phyloP scores from a whole-genome alignment of 2,888 invertebrate genomes.

The Acronicta alni region DNA sequence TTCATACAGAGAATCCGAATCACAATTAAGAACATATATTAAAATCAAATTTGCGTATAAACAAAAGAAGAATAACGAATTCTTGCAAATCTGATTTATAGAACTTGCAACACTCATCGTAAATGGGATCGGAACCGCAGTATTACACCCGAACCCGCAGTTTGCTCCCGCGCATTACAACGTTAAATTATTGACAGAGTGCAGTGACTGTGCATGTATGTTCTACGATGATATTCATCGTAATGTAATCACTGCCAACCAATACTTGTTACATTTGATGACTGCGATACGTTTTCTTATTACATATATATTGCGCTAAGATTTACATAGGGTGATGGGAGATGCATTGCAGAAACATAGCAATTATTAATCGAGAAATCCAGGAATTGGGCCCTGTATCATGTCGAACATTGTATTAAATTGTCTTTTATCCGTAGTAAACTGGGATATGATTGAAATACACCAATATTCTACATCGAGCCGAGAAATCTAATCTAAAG shows the following conservation, averaged over 20 bases:
- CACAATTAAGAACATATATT: no score
- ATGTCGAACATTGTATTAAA: no score
- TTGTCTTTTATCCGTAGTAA: no score
- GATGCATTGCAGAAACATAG: not conserved
- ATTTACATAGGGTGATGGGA: constrained; percentile 21
- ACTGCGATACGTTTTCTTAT: constrained; percentile 61
- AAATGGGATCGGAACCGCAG: constrained; percentile 57
- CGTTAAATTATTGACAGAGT: constrained; percentile 67
- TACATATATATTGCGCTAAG: constrained; percentile 17
- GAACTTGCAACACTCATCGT: constrained; percentile 45
- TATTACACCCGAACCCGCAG: constrained; percentile 65
- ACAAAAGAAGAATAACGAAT: not conserved
- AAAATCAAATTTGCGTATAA: not conserved
- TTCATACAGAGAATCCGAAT: no score
- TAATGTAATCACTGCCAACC: constrained; percentile 54
- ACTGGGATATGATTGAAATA: no score
- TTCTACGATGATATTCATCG: constrained; percentile 66
- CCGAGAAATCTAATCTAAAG: no score
- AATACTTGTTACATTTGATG: constrained; percentile 69
- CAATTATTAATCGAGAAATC: not conserved
- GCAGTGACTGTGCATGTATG: constrained; percentile 43
- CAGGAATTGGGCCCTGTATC: no score
- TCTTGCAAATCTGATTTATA: not conserved
- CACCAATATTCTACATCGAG: no score
- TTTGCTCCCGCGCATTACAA: constrained; percentile 71